Base-by-base conservation (phyloP, 2,113 vertebrate species). In the Brachyistius frenatus region DNA sequence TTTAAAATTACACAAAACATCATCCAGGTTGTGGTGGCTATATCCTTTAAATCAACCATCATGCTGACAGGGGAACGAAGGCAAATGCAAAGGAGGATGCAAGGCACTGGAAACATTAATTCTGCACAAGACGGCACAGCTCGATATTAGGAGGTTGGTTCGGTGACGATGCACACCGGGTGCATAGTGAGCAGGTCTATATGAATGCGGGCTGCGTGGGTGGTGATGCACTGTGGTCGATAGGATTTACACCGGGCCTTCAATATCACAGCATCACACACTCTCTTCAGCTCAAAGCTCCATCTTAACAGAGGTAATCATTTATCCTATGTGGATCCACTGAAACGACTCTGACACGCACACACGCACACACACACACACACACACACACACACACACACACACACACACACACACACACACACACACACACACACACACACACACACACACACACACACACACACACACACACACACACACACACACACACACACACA, bases 261-360 rank as follows among this genome's bases (percentile, higher is more conserved):
- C 81, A 81, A 75, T 85, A 91, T 85, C 79, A 60, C 80, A 76
- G 76, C 68, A 83, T 74, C 83, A 66, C 73, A 32, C 66, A 63
- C 39, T 86, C 83, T 81, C 78, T 74, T 71, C 68, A 83, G 66
- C 78, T 83, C 80, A 89, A 65, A 86, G 73, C 81, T 89, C 83
- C 70, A 73, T 86, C 81, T 85, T 85, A 89, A 85, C 83, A 80
- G 84, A 89, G 87, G 81, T 90, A 89, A 92, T 89, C 81, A 85
- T 90, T 90, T 88, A 88, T 89, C 87, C 83, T 83, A 77, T 78
- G 61, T 74, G 73, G 74, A 83, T 76, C 65, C 67, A 76, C 76
- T 64, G 63, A 85, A 84, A 82, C 7, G 72, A 75, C 77, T 63
- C 73, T 66, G n/a, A 13, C 68, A 8, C 61, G 5, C 36, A 76